Conservation (phyloP, 2,888 invertebrate species). For the Catocala sponsa region DNA sequence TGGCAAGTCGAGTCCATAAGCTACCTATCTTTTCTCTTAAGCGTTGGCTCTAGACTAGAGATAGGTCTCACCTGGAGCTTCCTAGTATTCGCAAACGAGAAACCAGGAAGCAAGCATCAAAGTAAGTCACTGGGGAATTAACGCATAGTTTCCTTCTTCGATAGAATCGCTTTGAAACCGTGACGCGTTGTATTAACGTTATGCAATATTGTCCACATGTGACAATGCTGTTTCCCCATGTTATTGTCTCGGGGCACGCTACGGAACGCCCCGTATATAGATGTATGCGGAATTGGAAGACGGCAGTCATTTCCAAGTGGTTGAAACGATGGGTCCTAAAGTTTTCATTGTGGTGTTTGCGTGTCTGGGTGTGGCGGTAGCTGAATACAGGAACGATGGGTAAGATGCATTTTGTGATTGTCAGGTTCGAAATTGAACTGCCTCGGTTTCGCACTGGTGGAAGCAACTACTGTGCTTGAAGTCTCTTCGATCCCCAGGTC, state of each 20-base stretch:
- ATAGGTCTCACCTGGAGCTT: no score
- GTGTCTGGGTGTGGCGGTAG: constrained; percentile 48
- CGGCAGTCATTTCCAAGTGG: constrained; percentile 64
- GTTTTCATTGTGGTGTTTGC: constrained; percentile 48
- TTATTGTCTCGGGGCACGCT: constrained; percentile 77
- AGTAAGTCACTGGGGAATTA: constrained; percentile 46
- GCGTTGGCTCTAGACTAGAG: no score
- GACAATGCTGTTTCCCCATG: constrained; percentile 82
- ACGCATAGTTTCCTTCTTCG: constrained; percentile 62
- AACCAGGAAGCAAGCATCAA: constrained; percentile 7
- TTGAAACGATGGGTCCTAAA: constrained; percentile 68
- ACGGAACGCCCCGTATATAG: constrained; percentile 83
- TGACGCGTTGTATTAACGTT: constrained; percentile 69
- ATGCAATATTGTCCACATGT: constrained; percentile 59
- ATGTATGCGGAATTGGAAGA: constrained; percentile 66
- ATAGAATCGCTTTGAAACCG: constrained; percentile 65
- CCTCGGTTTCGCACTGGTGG: no score
- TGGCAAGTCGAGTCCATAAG: no score
- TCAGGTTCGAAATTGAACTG: background rate
- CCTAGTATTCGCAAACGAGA: background rate
- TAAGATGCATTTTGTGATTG: constrained; percentile 52
- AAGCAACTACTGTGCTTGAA: no score
- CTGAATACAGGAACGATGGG: constrained; percentile 78
- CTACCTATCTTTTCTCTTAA: no score
- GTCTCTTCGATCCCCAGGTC: no score